Percentiles rank a stretch among this genome's conserved stretches.
Conservation (phyloP, 2,113 vertebrate genomes). For the Recurvirostra avosetta region DNA sequence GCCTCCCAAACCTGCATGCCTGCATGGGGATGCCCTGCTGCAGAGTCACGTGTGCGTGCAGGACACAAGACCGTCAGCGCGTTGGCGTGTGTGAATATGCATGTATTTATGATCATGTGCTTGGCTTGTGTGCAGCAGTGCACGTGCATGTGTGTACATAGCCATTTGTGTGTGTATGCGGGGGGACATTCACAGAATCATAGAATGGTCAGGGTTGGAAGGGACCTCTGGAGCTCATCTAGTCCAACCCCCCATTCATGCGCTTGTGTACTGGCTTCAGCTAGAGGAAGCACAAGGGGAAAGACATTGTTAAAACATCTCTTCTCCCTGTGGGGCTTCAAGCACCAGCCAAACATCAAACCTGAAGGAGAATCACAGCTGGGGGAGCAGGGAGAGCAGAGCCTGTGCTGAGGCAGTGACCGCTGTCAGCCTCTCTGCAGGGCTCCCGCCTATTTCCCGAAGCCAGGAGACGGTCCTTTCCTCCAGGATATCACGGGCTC, state of each 20-base stretch:
- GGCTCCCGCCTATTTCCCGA: not conserved
- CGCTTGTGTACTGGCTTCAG: not conserved
- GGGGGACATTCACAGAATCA: no score
- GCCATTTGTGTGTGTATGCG: not conserved
- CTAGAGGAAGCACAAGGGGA: not conserved
- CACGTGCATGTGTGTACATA: not conserved
- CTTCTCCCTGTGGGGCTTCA: not conserved
- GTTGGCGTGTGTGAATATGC: not conserved
- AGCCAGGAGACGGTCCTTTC: not conserved
- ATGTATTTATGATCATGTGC: rapidly evolving
- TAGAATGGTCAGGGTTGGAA: no score
- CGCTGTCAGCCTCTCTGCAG: not conserved
- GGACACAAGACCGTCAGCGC: not conserved
- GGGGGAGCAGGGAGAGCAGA: not conserved
- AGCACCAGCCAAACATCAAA: not conserved
- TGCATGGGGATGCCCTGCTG: not conserved
- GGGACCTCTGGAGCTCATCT: no score
- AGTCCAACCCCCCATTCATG: not conserved
- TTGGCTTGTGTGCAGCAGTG: not conserved
- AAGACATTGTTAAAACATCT: not conserved
- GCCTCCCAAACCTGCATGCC: not conserved
- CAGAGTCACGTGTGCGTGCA: not conserved
- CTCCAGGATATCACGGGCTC: not conserved
- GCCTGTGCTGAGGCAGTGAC: not conserved
- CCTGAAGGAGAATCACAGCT: not conserved